phyloP scores from a whole-genome alignment of 2,797 vertebrate genomes.

The Eutrigla gurnardus region DNA sequence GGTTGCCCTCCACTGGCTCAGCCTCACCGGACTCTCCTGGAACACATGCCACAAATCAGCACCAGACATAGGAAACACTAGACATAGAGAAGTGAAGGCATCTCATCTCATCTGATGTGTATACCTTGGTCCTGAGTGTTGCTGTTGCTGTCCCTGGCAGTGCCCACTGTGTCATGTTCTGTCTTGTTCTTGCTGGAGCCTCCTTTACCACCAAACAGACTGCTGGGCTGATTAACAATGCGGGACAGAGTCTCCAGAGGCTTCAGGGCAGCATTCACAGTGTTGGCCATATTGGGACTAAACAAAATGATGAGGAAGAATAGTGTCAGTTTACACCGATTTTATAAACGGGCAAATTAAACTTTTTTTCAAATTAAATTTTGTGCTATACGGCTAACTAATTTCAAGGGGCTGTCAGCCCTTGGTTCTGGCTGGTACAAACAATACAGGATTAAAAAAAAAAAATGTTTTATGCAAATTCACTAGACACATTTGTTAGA shows the following conservation, averaged over 20 bases:
- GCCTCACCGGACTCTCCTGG: slow-evolving; percentile 91
- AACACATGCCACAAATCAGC: slow-evolving; percentile 48
- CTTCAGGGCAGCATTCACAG: slow-evolving; percentile 96
- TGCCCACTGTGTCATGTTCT: slow-evolving; percentile 90
- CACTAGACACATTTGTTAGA: background rate
- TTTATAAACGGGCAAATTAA: background rate
- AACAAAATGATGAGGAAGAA: slow-evolving; percentile 17
- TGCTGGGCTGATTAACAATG: slow-evolving; percentile 97
- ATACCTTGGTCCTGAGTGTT: slow-evolving; percentile 93
- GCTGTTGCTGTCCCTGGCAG: slow-evolving; percentile 89
- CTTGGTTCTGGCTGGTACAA: background rate
- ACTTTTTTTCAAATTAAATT: no score
- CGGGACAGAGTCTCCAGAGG: slow-evolving; percentile 95
- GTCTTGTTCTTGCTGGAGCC: slow-evolving; percentile 93
- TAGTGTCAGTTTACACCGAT: background rate
- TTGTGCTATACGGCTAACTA: no score
- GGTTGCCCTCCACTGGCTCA: slow-evolving; percentile 91
- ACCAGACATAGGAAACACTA: background rate
- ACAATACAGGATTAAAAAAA: background rate
- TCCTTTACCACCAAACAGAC: slow-evolving; percentile 94
- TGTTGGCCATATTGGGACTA: slow-evolving; percentile 98
- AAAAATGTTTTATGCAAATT: background rate
- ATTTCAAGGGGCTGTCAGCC: no score
- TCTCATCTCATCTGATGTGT: background rate
- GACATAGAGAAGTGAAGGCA: background rate